phyloP scores from a whole-genome alignment of 1,140 invertebrate species.

The Zaprionus capensis region DNA sequence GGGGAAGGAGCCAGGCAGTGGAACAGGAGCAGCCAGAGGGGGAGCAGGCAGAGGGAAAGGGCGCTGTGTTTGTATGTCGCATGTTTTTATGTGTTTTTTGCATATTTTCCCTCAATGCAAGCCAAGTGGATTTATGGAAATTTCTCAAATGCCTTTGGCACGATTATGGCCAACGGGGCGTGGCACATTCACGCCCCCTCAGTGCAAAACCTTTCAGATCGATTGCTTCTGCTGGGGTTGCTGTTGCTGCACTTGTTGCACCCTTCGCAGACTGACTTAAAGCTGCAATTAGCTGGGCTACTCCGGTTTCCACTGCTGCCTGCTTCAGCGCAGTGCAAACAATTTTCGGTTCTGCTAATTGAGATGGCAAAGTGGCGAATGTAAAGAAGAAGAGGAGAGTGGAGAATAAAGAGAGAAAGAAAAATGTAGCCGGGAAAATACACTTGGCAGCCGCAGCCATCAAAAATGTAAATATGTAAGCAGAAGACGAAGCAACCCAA shows the following conservation, averaged over 20 bases:
- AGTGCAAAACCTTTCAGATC: constrained; percentile 20
- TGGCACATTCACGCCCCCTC: neutral
- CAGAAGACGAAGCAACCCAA: constrained; percentile 9
- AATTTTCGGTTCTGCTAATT: constrained; percentile 79
- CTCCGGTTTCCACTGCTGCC: neutral
- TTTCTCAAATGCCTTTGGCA: constrained; percentile 53
- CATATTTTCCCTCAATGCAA: constrained; percentile 44
- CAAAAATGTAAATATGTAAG: constrained; percentile 80
- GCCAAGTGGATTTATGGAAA: constrained; percentile 75
- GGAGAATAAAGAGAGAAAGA: constrained; percentile 18
- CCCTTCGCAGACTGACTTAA: constrained; percentile 2
- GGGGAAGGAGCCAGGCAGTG: neutral
- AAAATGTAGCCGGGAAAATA: constrained; percentile 35
- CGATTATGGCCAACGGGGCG: constrained; percentile 27
- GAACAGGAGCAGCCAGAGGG: neutral
- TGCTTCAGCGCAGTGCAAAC: constrained; percentile 62
- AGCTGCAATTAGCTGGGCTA: constrained; percentile 39
- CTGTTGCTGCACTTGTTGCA: constrained; percentile 61
- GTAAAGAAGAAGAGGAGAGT: constrained; percentile 1
- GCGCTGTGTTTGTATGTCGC: constrained; percentile 54
- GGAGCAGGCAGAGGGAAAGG: neutral
- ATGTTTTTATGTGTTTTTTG: constrained; percentile 40
- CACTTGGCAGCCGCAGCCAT: constrained; percentile 53
- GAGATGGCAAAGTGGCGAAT: constrained; percentile 54
- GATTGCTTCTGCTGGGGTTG: constrained; percentile 5